These are phyloP conservation scores for Tenualosa thibaudeaui DNA, from an alignment of 2,797 vertebrate species.

Conservation along the genomic window DNA sequence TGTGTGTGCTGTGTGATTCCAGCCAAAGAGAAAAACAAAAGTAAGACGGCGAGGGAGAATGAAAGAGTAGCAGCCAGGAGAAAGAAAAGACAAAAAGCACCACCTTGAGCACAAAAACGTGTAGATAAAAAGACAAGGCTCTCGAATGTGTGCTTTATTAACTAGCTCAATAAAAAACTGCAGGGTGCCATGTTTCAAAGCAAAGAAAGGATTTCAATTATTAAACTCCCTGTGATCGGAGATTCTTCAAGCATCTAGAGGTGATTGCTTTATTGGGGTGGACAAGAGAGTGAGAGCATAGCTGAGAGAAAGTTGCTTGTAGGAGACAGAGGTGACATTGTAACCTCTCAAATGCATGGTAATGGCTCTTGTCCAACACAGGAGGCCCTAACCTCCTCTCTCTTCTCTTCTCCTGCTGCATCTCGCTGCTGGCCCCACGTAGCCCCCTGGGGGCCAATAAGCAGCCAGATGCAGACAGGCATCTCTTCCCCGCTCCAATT, in stretches of 20 bases:
- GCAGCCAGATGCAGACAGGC: slow-evolving; percentile 78
- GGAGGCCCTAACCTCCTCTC: too few relatives aligned
- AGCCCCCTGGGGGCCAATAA: slow-evolving; percentile 79
- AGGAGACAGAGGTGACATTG: slow-evolving; percentile 38
- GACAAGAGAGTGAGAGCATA: slow-evolving; percentile 30
- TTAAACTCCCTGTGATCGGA: slow-evolving; percentile 27
- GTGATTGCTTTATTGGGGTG: slow-evolving; percentile 25
- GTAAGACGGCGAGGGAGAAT: not conserved
- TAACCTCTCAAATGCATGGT: slow-evolving; percentile 33
- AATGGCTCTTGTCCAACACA: slow-evolving; percentile 37
- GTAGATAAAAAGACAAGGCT: slow-evolving; percentile 38
- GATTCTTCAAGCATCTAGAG: not conserved
- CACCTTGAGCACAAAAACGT: slow-evolving; percentile 31
- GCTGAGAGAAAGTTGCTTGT: not conserved
- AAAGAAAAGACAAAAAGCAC: slow-evolving; percentile 30
- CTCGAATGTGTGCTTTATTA: slow-evolving; percentile 28
- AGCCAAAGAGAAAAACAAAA: not conserved
- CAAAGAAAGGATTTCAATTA: slow-evolving; percentile 44
- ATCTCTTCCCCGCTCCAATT: slow-evolving; percentile 67
- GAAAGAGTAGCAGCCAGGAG: not conserved
- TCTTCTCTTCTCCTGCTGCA: slow-evolving; percentile 43
- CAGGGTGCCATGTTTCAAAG: slow-evolving; percentile 43
- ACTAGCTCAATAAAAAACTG: slow-evolving; percentile 30
- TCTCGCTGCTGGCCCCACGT: slow-evolving; percentile 56
- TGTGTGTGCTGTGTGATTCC: slow-evolving; percentile 49